Conservation (phyloP, 2,113 vertebrate genomes). For the Montifringilla adamsi region DNA sequence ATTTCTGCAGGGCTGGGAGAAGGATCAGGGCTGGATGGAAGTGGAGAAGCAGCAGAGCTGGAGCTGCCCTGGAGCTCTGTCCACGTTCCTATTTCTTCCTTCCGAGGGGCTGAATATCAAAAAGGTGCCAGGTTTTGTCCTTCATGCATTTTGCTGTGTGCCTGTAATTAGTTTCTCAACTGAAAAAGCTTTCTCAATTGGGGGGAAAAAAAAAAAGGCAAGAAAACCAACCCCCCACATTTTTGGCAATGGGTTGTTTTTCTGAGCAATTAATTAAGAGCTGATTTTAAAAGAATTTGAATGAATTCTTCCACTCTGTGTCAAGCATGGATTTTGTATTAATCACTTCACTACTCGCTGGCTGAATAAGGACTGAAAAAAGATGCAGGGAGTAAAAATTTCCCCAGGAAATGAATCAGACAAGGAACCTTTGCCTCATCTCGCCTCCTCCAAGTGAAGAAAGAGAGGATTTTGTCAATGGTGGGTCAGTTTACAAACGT, state of each 20-base stretch:
- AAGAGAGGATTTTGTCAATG: constrained; percentile 63
- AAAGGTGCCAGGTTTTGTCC: constrained; percentile 39
- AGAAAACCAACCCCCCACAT: neutral
- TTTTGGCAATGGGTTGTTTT: constrained; percentile 54
- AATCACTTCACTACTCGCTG: constrained; percentile 61
- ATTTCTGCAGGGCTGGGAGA: neutral
- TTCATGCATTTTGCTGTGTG: neutral
- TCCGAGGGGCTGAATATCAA: neutral
- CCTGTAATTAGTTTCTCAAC: constrained; percentile 35
- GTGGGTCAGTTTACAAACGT: constrained; percentile 69
- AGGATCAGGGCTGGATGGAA: constrained; percentile 24
- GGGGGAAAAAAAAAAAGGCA: no score
- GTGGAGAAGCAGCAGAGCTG: constrained; percentile 32
- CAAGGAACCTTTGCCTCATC: constrained; percentile 64
- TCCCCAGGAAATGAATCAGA: constrained; percentile 80
- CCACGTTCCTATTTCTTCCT: constrained; percentile 38
- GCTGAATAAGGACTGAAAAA: constrained; percentile 43
- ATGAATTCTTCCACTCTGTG: constrained; percentile 41
- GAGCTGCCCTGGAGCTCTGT: constrained; percentile 15
- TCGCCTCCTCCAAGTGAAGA: constrained; percentile 43
- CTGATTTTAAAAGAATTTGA: constrained; percentile 54
- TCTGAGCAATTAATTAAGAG: constrained; percentile 47
- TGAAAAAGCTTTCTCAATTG: neutral
- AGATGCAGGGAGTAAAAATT: constrained; percentile 64
- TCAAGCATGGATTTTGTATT: constrained; percentile 61